These are phyloP conservation scores for Elymnias hypermnestra DNA, from an alignment of 1,140 invertebrate genomes.

Conservation along the genomic window DNA sequence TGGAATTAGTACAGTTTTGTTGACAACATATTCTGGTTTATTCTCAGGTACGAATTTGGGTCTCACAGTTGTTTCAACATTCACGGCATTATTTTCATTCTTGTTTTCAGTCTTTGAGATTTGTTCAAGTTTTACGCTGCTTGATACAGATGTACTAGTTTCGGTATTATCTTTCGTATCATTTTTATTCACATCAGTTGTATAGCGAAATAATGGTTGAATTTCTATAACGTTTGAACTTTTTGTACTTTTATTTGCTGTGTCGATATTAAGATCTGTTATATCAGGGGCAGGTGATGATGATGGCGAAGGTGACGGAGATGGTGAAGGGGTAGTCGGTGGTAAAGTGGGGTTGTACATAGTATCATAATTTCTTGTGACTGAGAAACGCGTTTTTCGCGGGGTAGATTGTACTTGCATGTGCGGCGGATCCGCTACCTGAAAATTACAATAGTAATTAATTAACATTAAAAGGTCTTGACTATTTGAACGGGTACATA, in stretches of 20 bases:
- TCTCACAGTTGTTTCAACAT: conserved; percentile 14
- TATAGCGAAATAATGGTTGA: conserved; percentile 5
- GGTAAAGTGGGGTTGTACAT: conserved; percentile 41
- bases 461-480: neutral
- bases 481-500: too few relatives aligned
- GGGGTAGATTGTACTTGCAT: conserved; percentile 46
- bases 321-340: conserved; percentile 23
- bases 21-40: conserved; percentile 13
- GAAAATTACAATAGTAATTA: conserved; percentile 1
- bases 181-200: conserved; percentile 3
- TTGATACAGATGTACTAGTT: neutral
- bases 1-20: conserved; percentile 11
- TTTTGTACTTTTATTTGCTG: conserved; percentile 4
- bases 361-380: conserved; percentile 61
- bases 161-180: conserved; percentile 5
- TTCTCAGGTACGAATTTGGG: neutral
- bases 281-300: conserved; percentile 13
- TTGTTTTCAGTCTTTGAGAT: conserved; percentile 4
- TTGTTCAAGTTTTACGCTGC: neutral
- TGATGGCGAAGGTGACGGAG: conserved; percentile 16
- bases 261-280: conserved; percentile 1
- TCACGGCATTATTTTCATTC: conserved; percentile 12
- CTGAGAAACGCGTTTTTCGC: conserved; percentile 51
- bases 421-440: conserved; percentile 55
- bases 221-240: neutral